Base-by-base conservation (phyloP, 1,140 invertebrate genomes). In the Orius laevigatus region DNA sequence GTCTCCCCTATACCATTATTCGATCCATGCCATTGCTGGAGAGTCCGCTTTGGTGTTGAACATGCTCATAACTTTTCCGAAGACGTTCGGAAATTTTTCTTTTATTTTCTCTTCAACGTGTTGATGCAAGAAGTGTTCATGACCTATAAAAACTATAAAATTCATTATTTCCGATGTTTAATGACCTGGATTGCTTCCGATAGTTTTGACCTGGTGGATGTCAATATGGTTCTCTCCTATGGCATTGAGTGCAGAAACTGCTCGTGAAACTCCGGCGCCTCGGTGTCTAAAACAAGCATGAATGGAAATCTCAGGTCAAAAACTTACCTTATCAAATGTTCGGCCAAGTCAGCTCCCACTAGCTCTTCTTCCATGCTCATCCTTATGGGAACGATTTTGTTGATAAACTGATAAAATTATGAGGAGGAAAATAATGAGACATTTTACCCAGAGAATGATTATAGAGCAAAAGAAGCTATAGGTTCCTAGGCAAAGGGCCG, bases 301-400 rank as follows among this genome's bases (percentile, higher is more conserved):
- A 8, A 47, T 72, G 63, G 20, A 70, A 66, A 58, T 78, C 73
- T 54, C 66, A 64, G 46, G 16, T 12, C n/a, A 11, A 2, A 36
- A 33, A 32, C 19, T 41, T 20, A 53, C 51, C 48, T 50, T 33
- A 92, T 79, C 41, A 74, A 73, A 64, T 92, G 89, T 60, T 92
- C 88, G 1, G 81, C 78, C 11, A 90, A 68, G 70, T 92, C 88
- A 10, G 87, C 87, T 2, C 88, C 88, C 1, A 91, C 60, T 14
- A 91, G 66, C 62, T 93, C 88, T 46, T 87, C 83, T 50, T 84
- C 75, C 1, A 78, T 72, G 42, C 77, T 72, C 83, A 92, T 86
- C 31, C 88, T 70, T 46, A 93, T 84, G 5, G 79, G 78, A 56
- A 88, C 68, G 3, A 89, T 67, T 59, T 75, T 77, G 60, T 90